Conservation (phyloP, 2,888 invertebrate species). For the Hydraecia micacea region DNA sequence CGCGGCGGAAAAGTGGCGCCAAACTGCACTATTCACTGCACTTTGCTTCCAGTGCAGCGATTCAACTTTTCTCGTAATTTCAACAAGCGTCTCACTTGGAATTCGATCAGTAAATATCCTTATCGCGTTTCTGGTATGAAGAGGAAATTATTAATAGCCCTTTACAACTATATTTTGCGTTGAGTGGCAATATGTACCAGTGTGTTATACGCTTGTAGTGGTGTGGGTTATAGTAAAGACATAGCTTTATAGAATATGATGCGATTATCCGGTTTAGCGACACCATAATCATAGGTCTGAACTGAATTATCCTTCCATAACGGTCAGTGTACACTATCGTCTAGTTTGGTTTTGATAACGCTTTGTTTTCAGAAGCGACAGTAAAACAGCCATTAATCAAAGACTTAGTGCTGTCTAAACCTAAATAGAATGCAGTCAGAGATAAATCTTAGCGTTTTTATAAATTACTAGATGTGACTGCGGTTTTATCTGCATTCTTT, state of each 20-base stretch:
- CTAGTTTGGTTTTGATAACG: constrained; percentile 48
- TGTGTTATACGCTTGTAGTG: constrained; percentile 64
- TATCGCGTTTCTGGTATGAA: constrained; percentile 68
- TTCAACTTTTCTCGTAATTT: constrained; percentile 62
- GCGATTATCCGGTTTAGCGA: constrained; percentile 72
- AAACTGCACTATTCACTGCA: constrained; percentile 51
- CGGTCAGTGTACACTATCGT: constrained; percentile 42
- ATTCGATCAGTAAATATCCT: constrained; percentile 72
- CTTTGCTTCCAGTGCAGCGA: constrained; percentile 37
- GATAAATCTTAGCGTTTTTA: constrained; percentile 31
- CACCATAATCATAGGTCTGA: constrained; percentile 61
- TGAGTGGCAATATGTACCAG: constrained; percentile 62
- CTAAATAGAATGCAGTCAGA: constrained; percentile 30
- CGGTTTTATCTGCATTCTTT: background rate
- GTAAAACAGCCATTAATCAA: constrained; percentile 42
- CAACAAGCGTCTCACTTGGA: constrained; percentile 61
- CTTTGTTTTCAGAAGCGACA: constrained; percentile 56
- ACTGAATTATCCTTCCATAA: constrained; percentile 62
- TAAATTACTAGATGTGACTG: constrained; percentile 34
- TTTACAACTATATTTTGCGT: constrained; percentile 73
- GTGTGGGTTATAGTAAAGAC: constrained; percentile 73
- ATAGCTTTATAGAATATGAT: constrained; percentile 74
- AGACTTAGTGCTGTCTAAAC: constrained; percentile 36
- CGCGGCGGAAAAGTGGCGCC: constrained; percentile 46
- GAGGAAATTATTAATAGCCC: constrained; percentile 71